Evolutionary conservation across 2,797 vertebrate species (phyloP).

Genomic region (Sardinella longiceps): DNA sequence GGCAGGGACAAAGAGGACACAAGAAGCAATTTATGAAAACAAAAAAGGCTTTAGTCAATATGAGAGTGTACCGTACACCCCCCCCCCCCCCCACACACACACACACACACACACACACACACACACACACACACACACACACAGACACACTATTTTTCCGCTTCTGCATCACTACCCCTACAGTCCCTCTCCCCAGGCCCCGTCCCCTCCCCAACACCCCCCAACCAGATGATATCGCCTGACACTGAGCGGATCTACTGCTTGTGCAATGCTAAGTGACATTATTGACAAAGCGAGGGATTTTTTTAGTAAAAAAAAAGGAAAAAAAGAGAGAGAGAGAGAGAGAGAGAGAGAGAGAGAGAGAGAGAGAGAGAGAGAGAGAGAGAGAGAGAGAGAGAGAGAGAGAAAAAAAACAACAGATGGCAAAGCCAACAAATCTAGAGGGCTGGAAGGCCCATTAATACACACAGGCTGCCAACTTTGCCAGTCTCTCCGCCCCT

Average conservation of each 20-base stretch:
- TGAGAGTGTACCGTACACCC: too few relatives aligned
- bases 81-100: not conserved
- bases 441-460: constrained; percentile 3
- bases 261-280: not conserved
- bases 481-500: not conserved
- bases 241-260: not conserved
- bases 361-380: not conserved
- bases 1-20: constrained; percentile 16
- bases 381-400: not conserved
- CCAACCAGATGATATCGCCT: constrained; percentile 13
- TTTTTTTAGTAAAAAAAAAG: not conserved
- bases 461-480: not conserved
- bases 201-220: not conserved
- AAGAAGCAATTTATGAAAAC: not conserved
- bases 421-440: constrained; percentile 1
- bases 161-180: not conserved
- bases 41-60: not conserved
- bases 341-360: not conserved
- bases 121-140: not conserved
- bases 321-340: not conserved
- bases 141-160: not conserved
- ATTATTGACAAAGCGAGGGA: not conserved
- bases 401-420: not conserved
- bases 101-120: constrained; percentile 31
- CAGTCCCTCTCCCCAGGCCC: not conserved